A percentile compares a stretch with the other conserved stretches of the same genome.
Evolutionary conservation across 2,888 invertebrate genomes (phyloP).

Genomic region (Eristalinus aeneus): DNA sequence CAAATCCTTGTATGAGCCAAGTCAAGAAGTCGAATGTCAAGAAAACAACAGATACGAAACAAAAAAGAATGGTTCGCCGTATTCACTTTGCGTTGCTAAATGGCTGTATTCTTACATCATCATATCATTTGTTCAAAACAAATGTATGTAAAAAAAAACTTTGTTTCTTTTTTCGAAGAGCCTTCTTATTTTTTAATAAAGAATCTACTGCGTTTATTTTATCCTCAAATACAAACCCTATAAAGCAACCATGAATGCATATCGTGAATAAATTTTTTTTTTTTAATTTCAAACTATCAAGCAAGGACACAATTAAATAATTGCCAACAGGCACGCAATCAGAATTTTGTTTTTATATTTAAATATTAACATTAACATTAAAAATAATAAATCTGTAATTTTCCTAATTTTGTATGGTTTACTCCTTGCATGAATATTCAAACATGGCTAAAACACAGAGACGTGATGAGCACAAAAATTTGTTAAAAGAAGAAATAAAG

Average conservation of each 20-base stretch:
- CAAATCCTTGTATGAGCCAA: no score
- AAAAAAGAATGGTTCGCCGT: no score
- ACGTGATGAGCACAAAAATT: constrained; percentile 39
- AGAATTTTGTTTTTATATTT: constrained; percentile 21
- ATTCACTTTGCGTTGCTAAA: no score
- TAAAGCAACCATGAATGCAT: neutral
- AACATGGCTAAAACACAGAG: constrained; percentile 23
- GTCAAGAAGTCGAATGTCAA: no score
- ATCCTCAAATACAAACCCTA: neutral
- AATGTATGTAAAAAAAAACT: no score
- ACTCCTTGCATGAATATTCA: constrained; percentile 39
- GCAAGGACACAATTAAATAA: constrained; percentile 39
- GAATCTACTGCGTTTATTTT: neutral
- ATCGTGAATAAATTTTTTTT: neutral
- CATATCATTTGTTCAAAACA: no score
- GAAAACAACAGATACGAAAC: no score
- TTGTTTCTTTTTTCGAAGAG: no score
- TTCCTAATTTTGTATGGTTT: constrained; percentile 47
- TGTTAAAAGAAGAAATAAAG: constrained; percentile 30
- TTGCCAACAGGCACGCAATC: constrained; percentile 46
- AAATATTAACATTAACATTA: constrained; percentile 18
- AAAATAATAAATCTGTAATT: constrained; percentile 56
- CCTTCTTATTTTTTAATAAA: no score
- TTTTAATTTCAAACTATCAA: neutral
- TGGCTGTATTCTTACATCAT: no score